phyloP scores from a whole-genome alignment of 2,888 invertebrate species.

The Eristalinus aeneus region DNA sequence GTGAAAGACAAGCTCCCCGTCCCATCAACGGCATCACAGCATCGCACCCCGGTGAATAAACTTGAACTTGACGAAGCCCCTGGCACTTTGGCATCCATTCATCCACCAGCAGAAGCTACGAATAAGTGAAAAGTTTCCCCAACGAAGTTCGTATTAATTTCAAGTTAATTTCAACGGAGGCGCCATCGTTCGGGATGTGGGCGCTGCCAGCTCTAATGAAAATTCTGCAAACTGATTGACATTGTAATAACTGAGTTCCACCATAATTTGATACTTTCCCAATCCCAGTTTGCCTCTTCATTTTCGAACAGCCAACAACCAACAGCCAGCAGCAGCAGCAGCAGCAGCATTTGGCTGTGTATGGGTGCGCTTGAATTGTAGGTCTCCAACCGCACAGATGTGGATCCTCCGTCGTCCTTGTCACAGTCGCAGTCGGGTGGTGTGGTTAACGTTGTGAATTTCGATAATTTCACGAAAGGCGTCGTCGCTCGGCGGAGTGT shows the following conservation, averaged over 20 bases:
- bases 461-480: slow-evolving; percentile 9
- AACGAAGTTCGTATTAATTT: slow-evolving; percentile 52
- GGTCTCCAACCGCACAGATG: slow-evolving; percentile 5
- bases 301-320: background rate
- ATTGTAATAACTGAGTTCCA: slow-evolving; percentile 48
- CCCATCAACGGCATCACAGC: background rate
- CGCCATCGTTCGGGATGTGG: background rate
- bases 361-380: background rate
- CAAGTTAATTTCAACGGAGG: slow-evolving; percentile 47
- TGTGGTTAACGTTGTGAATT: slow-evolving; percentile 24
- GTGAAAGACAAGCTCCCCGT: slow-evolving; percentile 6
- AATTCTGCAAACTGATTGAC: slow-evolving; percentile 57
- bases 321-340: too few species aligned
- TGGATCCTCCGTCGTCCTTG: background rate
- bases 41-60: slow-evolving; percentile 16
- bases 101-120: slow-evolving; percentile 28
- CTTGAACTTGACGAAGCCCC: slow-evolving; percentile 55
- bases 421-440: background rate
- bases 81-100: slow-evolving; percentile 10
- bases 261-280: slow-evolving; percentile 49
- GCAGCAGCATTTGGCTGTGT: background rate
- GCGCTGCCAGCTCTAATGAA: slow-evolving; percentile 34
- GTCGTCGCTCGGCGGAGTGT: too few species aligned
- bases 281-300: slow-evolving; percentile 4
- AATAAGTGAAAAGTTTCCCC: slow-evolving; percentile 40